Evolutionary conservation across 2,888 invertebrate species (phyloP).

Genomic region (Harpagoxenus sublaevis): DNA sequence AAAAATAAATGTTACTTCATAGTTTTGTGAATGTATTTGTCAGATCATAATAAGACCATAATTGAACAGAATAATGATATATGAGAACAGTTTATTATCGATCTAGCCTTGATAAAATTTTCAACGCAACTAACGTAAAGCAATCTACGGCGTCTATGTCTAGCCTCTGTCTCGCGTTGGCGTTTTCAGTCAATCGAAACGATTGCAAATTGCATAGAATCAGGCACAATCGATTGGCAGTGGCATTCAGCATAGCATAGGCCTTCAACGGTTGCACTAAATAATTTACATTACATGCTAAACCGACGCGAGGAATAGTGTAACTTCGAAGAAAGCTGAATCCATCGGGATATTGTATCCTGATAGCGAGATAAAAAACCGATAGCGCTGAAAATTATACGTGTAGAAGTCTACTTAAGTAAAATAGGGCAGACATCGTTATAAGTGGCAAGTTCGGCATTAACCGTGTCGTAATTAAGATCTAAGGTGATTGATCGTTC

Average conservation of each 20-base stretch:
- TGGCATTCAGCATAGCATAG: slow-evolving; percentile 7
- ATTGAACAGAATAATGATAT: background rate
- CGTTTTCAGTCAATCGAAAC: slow-evolving; percentile 5
- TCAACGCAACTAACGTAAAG: background rate
- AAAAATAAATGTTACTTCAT: background rate
- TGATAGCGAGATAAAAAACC: background rate
- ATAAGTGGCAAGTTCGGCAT: slow-evolving; percentile 46
- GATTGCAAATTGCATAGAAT: slow-evolving; percentile 13
- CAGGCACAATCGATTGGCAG: background rate
- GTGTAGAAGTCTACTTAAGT: slow-evolving; percentile 17
- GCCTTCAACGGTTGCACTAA: background rate
- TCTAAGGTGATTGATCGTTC: slow-evolving; percentile 62
- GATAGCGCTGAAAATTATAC: background rate
- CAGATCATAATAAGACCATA: no score
- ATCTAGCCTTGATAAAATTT: background rate
- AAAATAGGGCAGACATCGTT: background rate
- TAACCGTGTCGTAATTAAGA: slow-evolving; percentile 67
- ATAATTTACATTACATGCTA: slow-evolving; percentile 3
- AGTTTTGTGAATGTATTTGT: background rate
- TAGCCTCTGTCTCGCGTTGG: background rate
- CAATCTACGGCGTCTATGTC: background rate
- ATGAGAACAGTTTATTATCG: background rate
- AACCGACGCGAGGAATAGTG: background rate
- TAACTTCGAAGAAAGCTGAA: background rate
- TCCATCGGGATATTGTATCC: background rate